Evolutionary conservation across 2,888 invertebrate genomes (phyloP).

Genomic region (Drosophila percnosoma): DNA sequence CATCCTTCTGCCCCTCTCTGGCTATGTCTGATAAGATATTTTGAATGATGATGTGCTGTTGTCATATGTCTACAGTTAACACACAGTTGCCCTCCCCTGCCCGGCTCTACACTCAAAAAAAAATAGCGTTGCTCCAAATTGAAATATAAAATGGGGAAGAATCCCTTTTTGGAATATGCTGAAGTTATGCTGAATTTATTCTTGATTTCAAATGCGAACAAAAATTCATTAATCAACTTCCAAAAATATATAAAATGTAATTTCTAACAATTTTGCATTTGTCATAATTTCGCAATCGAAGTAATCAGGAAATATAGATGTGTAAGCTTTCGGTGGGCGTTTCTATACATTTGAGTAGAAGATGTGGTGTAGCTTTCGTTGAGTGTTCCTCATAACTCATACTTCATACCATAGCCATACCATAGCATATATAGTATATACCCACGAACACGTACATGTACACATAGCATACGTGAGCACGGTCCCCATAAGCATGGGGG

Average conservation of each 20-base stretch:
- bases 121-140: neutral
- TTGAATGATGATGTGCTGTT: conserved; percentile 82
- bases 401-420: neutral
- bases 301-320: neutral
- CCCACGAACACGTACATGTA: conserved; percentile 2
- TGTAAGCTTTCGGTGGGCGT: neutral
- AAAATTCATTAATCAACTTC: neutral
- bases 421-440: neutral
- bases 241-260: neutral
- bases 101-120: neutral
- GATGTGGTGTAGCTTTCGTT: neutral
- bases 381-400: neutral
- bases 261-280: neutral
- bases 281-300: neutral
- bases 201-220: neutral
- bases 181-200: neutral
- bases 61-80: conserved; percentile 63
- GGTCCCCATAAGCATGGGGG: conserved; percentile 60
- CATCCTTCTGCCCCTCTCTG: conserved; percentile 11
- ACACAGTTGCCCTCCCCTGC: conserved; percentile 3
- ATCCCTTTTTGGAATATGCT: neutral
- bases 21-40: conserved; percentile 73
- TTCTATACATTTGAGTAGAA: neutral
- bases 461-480: conserved; percentile 19
- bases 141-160: neutral